A percentile compares a stretch with the other conserved stretches of the same genome.
Evolutionary conservation across 2,888 invertebrate species (phyloP).

Genomic region (Trachelus tabidus): DNA sequence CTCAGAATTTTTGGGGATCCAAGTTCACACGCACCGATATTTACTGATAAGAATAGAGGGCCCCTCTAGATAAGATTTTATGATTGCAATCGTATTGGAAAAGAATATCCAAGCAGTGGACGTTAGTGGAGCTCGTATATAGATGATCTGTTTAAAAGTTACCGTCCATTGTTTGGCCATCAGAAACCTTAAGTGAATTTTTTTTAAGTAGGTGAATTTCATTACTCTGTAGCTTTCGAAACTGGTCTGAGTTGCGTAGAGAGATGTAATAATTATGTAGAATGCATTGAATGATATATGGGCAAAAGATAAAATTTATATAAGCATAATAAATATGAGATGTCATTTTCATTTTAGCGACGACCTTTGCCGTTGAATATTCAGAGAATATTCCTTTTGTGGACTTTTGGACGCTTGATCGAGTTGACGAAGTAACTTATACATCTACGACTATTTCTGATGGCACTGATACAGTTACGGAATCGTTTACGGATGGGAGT

Average conservation of each 20-base stretch:
- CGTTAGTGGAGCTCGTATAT: not conserved
- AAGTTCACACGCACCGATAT: not conserved
- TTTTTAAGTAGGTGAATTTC: not conserved
- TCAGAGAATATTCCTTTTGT: not conserved
- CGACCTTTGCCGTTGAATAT: not conserved
- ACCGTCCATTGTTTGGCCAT: not conserved
- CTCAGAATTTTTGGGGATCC: not conserved
- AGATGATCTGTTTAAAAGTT: not conserved
- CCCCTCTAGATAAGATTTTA: not conserved
- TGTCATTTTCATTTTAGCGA: not conserved
- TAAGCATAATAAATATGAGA: not conserved
- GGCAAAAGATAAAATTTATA: not conserved
- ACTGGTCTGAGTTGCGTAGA: not conserved
- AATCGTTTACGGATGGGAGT: too few species aligned
- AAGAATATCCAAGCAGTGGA: not conserved
- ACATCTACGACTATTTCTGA: not conserved
- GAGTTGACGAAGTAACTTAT: too few species aligned
- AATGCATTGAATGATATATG: not conserved
- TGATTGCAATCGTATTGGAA: not conserved
- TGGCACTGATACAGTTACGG: not conserved
- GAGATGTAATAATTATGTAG: not conserved
- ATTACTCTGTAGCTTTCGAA: not conserved
- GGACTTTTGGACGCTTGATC: not conserved
- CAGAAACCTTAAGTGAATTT: not conserved
- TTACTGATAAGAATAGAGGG: not conserved